Conservation (phyloP, 2,113 vertebrate genomes). For the Lates calcarifer region DNA sequence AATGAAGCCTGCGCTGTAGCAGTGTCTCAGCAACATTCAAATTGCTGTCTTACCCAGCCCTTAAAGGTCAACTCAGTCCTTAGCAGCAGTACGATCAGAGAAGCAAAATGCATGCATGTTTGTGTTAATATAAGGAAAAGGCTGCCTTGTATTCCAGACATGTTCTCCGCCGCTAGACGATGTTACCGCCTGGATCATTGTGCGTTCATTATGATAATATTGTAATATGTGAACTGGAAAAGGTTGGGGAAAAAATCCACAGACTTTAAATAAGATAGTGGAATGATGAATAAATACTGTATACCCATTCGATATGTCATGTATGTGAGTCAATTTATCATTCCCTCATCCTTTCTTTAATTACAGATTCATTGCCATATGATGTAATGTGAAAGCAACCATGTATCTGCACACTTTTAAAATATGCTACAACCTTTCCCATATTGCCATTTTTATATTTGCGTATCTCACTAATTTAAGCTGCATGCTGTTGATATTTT, state of each 20-base stretch:
- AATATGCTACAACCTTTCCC: background rate
- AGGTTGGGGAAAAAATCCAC: background rate
- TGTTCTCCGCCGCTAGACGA: constrained; percentile 28
- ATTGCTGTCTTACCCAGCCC: constrained; percentile 39
- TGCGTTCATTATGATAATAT: constrained; percentile 50
- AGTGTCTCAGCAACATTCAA: constrained; percentile 49
- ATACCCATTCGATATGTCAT: background rate
- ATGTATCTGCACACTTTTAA: background rate
- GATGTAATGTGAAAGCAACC: background rate
- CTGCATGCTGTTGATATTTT: constrained; percentile 3
- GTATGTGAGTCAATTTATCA: background rate
- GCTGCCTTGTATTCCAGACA: constrained; percentile 39
- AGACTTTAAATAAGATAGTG: constrained; percentile 18
- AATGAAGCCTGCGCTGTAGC: constrained; percentile 42
- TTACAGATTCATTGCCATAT: constrained; percentile 6
- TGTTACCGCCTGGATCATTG: constrained; percentile 23
- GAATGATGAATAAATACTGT: constrained; percentile 20
- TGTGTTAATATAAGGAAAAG: constrained; percentile 45
- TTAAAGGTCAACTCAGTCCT: constrained; percentile 68
- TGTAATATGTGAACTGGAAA: constrained; percentile 7
- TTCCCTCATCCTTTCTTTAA: background rate
- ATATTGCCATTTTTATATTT: background rate
- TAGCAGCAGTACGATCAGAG: constrained; percentile 39
- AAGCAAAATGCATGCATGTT: constrained; percentile 53
- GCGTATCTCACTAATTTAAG: background rate